Evolutionary conservation across 1,140 invertebrate genomes (phyloP), one percentile per base, ranked within the genome.

Genomic region (Hylyphantes graminicola): DNA sequence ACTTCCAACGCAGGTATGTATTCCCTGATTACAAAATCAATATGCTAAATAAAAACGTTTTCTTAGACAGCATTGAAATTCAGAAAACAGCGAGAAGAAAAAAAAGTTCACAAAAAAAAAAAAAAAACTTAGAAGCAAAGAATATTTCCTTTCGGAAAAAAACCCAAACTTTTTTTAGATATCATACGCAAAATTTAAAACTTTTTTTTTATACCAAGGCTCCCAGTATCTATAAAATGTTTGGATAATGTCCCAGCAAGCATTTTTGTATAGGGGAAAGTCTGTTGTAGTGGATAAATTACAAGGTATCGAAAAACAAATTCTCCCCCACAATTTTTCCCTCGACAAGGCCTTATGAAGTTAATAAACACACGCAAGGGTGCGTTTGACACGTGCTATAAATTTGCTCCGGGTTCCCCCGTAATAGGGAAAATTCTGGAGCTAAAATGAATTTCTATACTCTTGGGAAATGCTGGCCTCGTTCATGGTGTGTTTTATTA

Each of bases 11-110:
- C 76, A 72, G 78, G 78, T 72, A 81, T 72, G 35, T 35, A 35
- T 35, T 35, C 57, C 19, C 68, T 81, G 68, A 81, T 81, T 81
- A 73, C 51, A 81, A 81, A 81, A 81, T 81, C 78, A 73, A 81
- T 81, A 81, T 81, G 78, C 57, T 50, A 81, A 81, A 81, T 81
- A 81, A 81, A 81, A 73, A 73, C 63, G 63, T 65, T 78, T 67
- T 21, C 53, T 19, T 55, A 50, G 17, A 55, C 15, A 4, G 21
- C 35, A 76, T 9, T 19, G 35, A 74, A 12, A 76, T 76, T 57
- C 57, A 76, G 68, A 77, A 78, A 63, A 21, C n/a, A 78, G 63
- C 10, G 35, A 54, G 12, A 65, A 77, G 65, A 21, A 53, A 17
- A 65, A 17, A 15, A 54, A 10, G 21, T 3, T 21, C 6, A 77